Percentiles rank a stretch among this genome's conserved stretches.
phyloP scores from a whole-genome alignment of 2,888 invertebrate species.

The Escarpia spicata region DNA sequence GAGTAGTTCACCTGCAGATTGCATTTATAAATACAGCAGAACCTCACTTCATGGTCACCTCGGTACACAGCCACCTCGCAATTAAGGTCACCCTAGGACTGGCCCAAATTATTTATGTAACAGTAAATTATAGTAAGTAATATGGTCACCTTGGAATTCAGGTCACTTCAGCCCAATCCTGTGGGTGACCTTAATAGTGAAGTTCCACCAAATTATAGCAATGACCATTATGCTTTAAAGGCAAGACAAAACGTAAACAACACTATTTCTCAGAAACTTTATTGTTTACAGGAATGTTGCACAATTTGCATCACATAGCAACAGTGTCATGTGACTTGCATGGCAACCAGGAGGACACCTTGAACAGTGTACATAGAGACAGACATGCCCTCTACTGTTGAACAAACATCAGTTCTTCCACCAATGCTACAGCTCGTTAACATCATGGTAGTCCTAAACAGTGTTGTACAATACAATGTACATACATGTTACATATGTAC shows the following conservation, averaged over 20 bases:
- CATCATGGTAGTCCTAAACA: neutral
- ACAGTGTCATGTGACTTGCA: neutral
- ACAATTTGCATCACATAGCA: conserved; percentile 6
- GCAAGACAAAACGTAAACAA: neutral
- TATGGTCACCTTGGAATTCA: too few species aligned
- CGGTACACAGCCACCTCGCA: too few species aligned
- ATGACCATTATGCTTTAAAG: neutral
- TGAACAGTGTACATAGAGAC: neutral
- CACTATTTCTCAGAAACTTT: neutral
- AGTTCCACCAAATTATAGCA: neutral
- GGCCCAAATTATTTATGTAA: too few species aligned
- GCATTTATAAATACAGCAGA: too few species aligned
- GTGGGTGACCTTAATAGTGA: too few species aligned
- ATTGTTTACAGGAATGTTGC: neutral
- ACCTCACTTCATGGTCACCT: too few species aligned
- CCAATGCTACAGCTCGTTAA: neutral
- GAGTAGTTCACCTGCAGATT: too few species aligned
- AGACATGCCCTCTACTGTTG: neutral
- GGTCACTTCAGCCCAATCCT: too few species aligned
- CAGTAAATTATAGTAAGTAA: too few species aligned
- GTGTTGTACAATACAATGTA: neutral
- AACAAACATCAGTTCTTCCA: neutral
- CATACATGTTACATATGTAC: neutral
- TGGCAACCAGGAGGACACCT: neutral
- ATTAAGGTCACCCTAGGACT: too few species aligned